Evolutionary conservation across 2,888 invertebrate genomes (phyloP).

Genomic region (Eutolmus rufibarbis): DNA sequence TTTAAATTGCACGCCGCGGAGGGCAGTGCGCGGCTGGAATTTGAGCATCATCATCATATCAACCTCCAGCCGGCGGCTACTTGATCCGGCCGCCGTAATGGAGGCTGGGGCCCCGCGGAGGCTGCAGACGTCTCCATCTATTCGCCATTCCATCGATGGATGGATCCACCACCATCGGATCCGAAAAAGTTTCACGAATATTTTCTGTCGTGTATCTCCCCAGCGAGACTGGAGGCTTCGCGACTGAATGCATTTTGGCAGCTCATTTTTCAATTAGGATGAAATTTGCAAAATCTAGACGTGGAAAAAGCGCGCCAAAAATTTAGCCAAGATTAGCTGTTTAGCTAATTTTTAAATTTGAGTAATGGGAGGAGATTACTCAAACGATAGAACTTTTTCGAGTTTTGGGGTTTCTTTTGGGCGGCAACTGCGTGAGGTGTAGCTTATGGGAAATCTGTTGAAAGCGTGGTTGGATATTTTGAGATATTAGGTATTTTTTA

Average conservation of each 20-base stretch:
- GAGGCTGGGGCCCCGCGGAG: not conserved
- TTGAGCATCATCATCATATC: not conserved
- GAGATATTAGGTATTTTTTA: not conserved
- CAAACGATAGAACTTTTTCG: not conserved
- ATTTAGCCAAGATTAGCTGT: not conserved
- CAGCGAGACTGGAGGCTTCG: not conserved
- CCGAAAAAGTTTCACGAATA: not conserved
- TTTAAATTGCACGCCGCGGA: conserved; percentile 19
- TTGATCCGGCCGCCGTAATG: not conserved
- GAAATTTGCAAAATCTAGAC: conserved; percentile 1
- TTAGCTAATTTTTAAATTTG: conserved; percentile 24
- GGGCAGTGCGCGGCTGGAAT: not conserved
- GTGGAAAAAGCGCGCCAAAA: not conserved
- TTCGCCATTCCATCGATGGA: not conserved
- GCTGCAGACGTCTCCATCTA: not conserved
- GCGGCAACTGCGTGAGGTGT: not conserved
- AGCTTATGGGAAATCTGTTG: not conserved
- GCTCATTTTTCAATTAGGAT: conserved; percentile 20
- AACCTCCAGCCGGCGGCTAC: conserved; percentile 3
- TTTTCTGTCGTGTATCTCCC: not conserved
- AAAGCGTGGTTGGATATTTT: not conserved
- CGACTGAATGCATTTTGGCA: conserved; percentile 26
- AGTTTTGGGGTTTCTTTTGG: not conserved
- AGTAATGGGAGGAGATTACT: conserved; percentile 14
- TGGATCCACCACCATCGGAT: not conserved